These are phyloP conservation scores for Diadromus collaris DNA, from an alignment of 2,888 invertebrate genomes.

Conservation along the genomic window DNA sequence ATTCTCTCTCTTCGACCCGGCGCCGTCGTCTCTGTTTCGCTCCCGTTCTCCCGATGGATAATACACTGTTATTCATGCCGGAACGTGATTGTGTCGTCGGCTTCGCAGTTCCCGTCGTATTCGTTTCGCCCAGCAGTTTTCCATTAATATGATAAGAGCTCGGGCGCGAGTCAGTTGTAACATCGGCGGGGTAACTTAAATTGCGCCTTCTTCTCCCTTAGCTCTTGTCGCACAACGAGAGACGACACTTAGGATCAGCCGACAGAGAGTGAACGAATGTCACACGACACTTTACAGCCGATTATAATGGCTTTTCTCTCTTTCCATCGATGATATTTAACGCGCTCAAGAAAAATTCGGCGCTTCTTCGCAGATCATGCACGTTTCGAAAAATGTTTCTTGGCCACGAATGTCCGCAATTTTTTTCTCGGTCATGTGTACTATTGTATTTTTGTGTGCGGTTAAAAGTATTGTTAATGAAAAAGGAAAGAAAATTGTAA, in stretches of 20 bases:
- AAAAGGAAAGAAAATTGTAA: too few relatives aligned
- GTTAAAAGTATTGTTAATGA: too few relatives aligned
- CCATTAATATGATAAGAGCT: slow-evolving; percentile 58
- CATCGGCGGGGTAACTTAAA: slow-evolving; percentile 53
- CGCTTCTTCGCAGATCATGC: background rate
- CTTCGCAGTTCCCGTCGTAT: slow-evolving; percentile 51
- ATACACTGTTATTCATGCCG: slow-evolving; percentile 39
- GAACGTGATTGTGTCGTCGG: slow-evolving; percentile 56
- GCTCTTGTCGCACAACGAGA: slow-evolving; percentile 46
- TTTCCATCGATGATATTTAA: background rate
- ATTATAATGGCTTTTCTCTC: slow-evolving; percentile 26
- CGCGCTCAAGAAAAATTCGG: background rate
- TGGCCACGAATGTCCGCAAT: background rate
- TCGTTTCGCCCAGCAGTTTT: slow-evolving; percentile 57
- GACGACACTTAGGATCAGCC: slow-evolving; percentile 20
- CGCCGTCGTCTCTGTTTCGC: slow-evolving; percentile 15
- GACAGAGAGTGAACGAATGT: slow-evolving; percentile 2
- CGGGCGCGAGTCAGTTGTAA: slow-evolving; percentile 36
- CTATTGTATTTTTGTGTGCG: too few relatives aligned
- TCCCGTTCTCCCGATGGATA: slow-evolving; percentile 34
- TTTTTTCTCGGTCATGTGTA: too few relatives aligned
- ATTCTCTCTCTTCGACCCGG: slow-evolving; percentile 21
- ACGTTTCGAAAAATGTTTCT: background rate
- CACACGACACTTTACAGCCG: slow-evolving; percentile 21
- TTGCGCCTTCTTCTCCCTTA: slow-evolving; percentile 48